Percentiles rank a stretch among this genome's conserved stretches.
Evolutionary conservation across 2,797 vertebrate genomes (phyloP).

Genomic region (Fistularia tabacaria): DNA sequence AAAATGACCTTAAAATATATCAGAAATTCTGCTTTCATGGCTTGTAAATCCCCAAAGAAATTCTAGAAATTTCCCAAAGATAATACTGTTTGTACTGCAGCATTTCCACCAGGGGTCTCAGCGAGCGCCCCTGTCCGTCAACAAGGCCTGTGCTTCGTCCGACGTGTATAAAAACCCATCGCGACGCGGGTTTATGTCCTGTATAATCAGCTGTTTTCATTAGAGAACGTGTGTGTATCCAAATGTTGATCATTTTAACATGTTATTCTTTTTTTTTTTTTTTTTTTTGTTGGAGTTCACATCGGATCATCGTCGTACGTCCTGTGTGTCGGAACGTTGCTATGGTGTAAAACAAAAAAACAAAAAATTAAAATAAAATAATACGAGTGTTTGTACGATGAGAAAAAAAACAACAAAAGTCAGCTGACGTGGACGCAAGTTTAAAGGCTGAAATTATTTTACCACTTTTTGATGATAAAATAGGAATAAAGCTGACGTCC

Average conservation of each 20-base stretch:
- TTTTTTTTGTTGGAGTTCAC: slow-evolving; percentile 68
- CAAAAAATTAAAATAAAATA: neutral
- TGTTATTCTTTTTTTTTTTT: slow-evolving; percentile 1
- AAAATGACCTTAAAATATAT: too few species aligned
- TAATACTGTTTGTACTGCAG: too few species aligned
- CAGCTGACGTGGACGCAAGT: slow-evolving; percentile 14
- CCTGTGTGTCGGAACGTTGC: slow-evolving; percentile 60
- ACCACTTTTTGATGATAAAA: slow-evolving; percentile 34
- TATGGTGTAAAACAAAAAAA: slow-evolving; percentile 58
- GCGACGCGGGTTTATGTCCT: slow-evolving; percentile 60
- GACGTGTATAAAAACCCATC: slow-evolving; percentile 56
- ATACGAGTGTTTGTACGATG: too few species aligned
- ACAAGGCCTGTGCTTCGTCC: slow-evolving; percentile 6
- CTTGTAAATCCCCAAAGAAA: too few species aligned
- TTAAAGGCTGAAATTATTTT: slow-evolving; percentile 33
- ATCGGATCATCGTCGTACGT: slow-evolving; percentile 71
- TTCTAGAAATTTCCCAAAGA: too few species aligned
- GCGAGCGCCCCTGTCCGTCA: too few species aligned
- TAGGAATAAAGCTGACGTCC: slow-evolving; percentile 9
- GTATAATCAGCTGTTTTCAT: slow-evolving; percentile 76
- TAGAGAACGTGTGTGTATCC: slow-evolving; percentile 76
- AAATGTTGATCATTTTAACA: slow-evolving; percentile 68
- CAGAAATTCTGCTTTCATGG: too few species aligned
- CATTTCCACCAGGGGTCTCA: too few species aligned
- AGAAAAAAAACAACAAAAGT: too few species aligned